Evolutionary conservation across 2,888 invertebrate genomes (phyloP), one percentile per base, ranked within the genome.

Genomic region (Tuta absoluta): DNA sequence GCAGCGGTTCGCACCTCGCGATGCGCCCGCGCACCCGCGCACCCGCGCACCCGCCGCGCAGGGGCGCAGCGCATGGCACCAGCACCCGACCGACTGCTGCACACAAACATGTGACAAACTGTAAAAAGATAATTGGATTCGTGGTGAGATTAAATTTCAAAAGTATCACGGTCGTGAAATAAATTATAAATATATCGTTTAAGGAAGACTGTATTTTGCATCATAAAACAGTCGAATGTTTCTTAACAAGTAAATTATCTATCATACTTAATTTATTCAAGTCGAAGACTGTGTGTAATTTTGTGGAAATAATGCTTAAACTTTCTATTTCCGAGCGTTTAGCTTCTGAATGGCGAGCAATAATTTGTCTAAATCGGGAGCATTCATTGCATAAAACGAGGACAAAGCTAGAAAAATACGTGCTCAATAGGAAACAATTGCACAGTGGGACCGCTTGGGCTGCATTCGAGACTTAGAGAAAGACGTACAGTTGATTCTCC

Each of bases 1-100:
- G 69, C 67, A 69, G 57, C 71, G 75, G 73, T 78, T 73, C 71
- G 24, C 67, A 67, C 69, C 68, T 72, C 33, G 21, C 38, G 41
- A 12, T 81, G 82, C 79, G 74, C 75, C 75, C 78, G 75, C 53
- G 69, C 67, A 69, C 60, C 62, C 71, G 77, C 74, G 67, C 72
- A 70, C n/a, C n/a, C n/a, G 72, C 71, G 75, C 73, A 77, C 72
- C 71, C n/a, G n/a, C n/a, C n/a, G n/a, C n/a, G n/a, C n/a, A n/a
- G n/a, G n/a, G n/a, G n/a, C n/a, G n/a, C n/a, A n/a, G n/a, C n/a
- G n/a, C n/a, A n/a, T n/a, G n/a, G n/a, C n/a, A n/a, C n/a, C n/a
- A n/a, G 23, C 66, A 66, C 69, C 68, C 71, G 12, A 21, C 53
- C 12, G 12, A 10, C 24, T 24, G 56, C 23, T 10, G 12, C 12